phyloP scores from a whole-genome alignment of 2,797 vertebrate species.

The Heliangelus exortis region DNA sequence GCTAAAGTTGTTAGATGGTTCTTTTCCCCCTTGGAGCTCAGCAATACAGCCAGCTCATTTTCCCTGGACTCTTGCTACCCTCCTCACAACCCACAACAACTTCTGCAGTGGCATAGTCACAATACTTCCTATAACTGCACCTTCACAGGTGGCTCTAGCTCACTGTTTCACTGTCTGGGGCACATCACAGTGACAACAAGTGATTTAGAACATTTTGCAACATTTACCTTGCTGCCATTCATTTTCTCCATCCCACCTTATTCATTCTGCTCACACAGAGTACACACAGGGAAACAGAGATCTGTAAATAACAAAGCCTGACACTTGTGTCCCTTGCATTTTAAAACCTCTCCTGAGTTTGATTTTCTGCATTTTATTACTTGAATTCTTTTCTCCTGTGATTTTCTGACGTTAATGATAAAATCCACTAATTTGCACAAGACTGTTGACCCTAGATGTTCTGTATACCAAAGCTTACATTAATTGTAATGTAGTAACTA shows the following conservation, averaged over 20 bases:
- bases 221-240: not conserved
- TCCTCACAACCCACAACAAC: not conserved
- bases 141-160: not conserved
- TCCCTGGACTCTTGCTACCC: not conserved
- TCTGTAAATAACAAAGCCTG: not conserved
- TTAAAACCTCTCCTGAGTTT: not conserved
- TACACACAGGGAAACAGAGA: not conserved
- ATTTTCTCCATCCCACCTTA: not conserved
- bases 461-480: not conserved
- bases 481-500: not conserved
- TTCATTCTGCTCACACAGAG: not conserved
- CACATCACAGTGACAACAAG: not conserved
- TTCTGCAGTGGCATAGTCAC: not conserved
- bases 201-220: not conserved
- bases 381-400: not conserved
- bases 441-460: not conserved
- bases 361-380: not conserved
- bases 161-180: not conserved
- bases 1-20: not conserved
- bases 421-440: not conserved
- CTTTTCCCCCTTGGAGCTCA: not conserved
- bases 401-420: conserved; percentile 9
- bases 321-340: not conserved
- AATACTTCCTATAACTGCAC: not conserved
- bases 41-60: not conserved